Evolutionary conservation across 2,113 vertebrate genomes (phyloP).

Genomic region (Laticauda colubrina): DNA sequence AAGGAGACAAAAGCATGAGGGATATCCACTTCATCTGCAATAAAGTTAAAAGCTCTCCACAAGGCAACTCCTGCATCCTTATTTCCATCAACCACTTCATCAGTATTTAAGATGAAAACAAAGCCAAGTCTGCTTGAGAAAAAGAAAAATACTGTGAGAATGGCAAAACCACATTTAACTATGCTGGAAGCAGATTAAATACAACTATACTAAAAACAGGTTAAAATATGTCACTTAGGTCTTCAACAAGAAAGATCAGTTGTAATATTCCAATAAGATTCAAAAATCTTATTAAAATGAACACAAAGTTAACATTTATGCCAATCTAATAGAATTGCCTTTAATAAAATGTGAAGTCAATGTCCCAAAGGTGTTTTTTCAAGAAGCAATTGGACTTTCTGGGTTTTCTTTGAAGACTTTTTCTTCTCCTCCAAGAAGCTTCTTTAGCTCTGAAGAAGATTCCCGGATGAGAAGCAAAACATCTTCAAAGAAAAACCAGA

Average conservation of each 20-base stretch:
- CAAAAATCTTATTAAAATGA: neutral
- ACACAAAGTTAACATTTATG: neutral
- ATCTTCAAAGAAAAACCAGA: no score
- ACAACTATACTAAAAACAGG: neutral
- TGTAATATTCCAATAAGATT: neutral
- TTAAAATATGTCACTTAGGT: neutral
- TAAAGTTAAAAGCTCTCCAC: constrained; percentile 87
- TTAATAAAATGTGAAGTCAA: neutral
- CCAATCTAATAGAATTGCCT: neutral
- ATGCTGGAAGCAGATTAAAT: neutral
- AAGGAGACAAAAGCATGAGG: constrained; percentile 83
- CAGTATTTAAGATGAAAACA: constrained; percentile 87
- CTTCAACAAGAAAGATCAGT: neutral
- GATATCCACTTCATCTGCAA: constrained; percentile 80
- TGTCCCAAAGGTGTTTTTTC: no score
- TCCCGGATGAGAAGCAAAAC: no score
- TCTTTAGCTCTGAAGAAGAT: no score
- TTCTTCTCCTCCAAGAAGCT: no score
- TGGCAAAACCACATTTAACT: neutral
- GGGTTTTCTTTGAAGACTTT: no score
- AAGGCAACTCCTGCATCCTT: constrained; percentile 85
- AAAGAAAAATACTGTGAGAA: neutral
- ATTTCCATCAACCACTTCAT: constrained; percentile 82
- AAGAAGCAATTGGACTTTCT: no score
- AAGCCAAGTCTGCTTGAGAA: constrained; percentile 86